Evolutionary conservation across 2,797 vertebrate genomes (phyloP), one percentile per base, ranked within the genome.

Genomic region (Otus scops): DNA sequence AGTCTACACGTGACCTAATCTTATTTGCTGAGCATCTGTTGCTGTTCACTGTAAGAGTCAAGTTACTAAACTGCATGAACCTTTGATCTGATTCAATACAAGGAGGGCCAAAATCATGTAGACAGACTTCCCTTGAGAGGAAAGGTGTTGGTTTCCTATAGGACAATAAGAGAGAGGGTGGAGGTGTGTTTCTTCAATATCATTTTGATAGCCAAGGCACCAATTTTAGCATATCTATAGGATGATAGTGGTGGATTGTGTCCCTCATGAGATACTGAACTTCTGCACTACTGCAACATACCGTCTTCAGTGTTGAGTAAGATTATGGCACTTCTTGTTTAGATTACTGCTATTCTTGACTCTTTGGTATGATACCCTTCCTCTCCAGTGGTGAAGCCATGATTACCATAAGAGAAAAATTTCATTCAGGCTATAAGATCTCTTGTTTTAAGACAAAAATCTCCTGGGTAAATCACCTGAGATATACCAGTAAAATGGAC

Each of bases 61-160:
- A 73, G 20, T 59, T 76, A 19, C 36, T 67, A 45, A 81, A 78
- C 24, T 88, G 67, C 38, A 51, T 39, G 43, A 82, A 76, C 27
- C 38, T 93, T 82, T 92, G 78, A 69, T 81, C 50, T 81, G 34
- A 73, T 17, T 59, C 63, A 85, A 22, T 39, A 45, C n/a, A 69
- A 71, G 38, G n/a, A 74, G n/a, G 27, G 38, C 32, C 45, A 90
- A 84, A 86, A 61, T 51, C 30, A 12, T 54, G 53, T 28, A 69
- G 57, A 88, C 34, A 61, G 26, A 47, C 23, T 78, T 93, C 76
- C 69, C 27, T 22, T 73, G 45, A 81, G 76, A 91, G 81, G 91
- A 92, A 95, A 88, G 84, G 91, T 94, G 94, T 86, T 95, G 95
- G 85, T 61, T 95, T 96, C 92, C 88, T 86, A 90, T 4, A 84